A percentile compares a stretch with the other conserved stretches of the same genome.
Evolutionary conservation across 1,140 invertebrate species (phyloP).

Genomic region (Monomorium pharaonis): DNA sequence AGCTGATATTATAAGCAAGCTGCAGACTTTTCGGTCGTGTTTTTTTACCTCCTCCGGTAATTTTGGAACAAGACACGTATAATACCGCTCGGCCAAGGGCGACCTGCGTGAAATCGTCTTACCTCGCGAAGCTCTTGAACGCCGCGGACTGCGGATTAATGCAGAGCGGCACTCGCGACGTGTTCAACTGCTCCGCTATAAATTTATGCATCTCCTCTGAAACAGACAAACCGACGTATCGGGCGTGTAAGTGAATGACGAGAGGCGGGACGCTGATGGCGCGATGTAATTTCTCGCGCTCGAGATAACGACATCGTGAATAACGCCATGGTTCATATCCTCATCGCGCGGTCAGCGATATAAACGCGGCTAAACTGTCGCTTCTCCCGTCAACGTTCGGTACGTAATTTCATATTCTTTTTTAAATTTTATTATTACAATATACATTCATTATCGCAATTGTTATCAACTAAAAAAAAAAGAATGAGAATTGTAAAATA

Average conservation of each 20-base stretch:
- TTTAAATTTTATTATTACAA: neutral
- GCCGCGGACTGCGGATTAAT: constrained; percentile 99
- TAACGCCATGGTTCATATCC: constrained; percentile 4
- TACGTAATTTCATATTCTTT: neutral
- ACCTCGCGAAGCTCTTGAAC: constrained; percentile 99
- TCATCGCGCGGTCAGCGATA: neutral
- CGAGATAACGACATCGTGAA: constrained; percentile 16
- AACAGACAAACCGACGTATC: constrained; percentile 80
- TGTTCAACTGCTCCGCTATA: constrained; percentile 97
- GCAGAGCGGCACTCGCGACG: constrained; percentile 97
- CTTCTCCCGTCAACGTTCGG: neutral
- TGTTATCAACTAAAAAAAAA: neutral
- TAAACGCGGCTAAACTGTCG: constrained; percentile 6
- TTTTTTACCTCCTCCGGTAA: constrained; percentile 2
- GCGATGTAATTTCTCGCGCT: neutral
- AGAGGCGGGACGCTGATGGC: neutral
- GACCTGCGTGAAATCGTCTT: constrained; percentile 84
- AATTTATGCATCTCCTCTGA: constrained; percentile 99
- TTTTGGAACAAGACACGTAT: constrained; percentile 12
- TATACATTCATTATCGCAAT: neutral
- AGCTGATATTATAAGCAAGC: neutral
- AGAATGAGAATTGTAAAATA: neutral
- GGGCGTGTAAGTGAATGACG: constrained; percentile 23
- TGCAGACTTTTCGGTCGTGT: neutral
- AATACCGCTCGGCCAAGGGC: constrained; percentile 33